Conservation (phyloP, 2,113 vertebrate species). For the Rana temporaria region DNA sequence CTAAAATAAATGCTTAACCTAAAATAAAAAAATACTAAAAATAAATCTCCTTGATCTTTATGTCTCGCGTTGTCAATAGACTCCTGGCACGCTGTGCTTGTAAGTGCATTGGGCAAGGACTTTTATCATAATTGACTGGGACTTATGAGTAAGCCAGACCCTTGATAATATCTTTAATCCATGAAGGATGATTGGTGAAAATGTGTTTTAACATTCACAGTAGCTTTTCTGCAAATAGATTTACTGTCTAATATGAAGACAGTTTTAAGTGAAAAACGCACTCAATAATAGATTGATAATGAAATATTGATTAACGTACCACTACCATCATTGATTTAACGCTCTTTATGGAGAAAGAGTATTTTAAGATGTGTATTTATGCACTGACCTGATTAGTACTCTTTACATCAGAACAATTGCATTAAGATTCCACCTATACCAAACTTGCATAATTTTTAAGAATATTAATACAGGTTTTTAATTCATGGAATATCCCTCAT, state of each 20-base stretch:
- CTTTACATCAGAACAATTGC: constrained; percentile 6
- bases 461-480: too few species aligned
- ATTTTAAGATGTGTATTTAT: constrained; percentile 35
- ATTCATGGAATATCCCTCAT: too few species aligned
- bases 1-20: not conserved
- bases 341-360: constrained; percentile 8
- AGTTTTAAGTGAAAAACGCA: constrained; percentile 49
- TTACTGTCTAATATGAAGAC: constrained; percentile 56
- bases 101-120: constrained; percentile 32
- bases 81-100: constrained; percentile 1
- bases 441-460: too few species aligned
- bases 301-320: constrained; percentile 44
- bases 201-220: constrained; percentile 51
- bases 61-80: not conserved
- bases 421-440: not conserved
- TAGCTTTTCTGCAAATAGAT: constrained; percentile 46
- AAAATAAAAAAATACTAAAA: not conserved
- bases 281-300: constrained; percentile 60
- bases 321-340: constrained; percentile 34
- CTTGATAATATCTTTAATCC: constrained; percentile 53
- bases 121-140: constrained; percentile 53
- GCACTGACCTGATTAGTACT: constrained; percentile 10
- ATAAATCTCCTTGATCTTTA: not conserved
- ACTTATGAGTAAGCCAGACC: constrained; percentile 37
- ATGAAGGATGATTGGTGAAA: constrained; percentile 48